phyloP scores from a whole-genome alignment of 2,113 vertebrate species.

The Calyptomena viridis region DNA sequence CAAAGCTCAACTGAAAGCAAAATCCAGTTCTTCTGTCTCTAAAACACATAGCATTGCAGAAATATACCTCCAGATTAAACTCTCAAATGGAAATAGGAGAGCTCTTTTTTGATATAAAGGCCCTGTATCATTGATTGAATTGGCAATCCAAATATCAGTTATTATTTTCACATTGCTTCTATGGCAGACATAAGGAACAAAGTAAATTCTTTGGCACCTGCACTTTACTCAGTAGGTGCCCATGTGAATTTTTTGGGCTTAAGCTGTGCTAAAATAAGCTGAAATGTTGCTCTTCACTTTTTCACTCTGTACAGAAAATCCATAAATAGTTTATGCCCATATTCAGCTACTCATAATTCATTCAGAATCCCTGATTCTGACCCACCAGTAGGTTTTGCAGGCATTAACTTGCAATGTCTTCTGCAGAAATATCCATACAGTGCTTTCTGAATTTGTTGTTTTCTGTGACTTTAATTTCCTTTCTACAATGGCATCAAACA shows the following conservation, averaged over 20 bases:
- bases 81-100: neutral
- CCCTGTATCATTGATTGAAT: neutral
- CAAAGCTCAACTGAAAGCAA: neutral
- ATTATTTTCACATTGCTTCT: neutral
- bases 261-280: neutral
- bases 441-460: neutral
- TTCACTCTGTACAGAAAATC: neutral
- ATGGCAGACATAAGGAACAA: neutral
- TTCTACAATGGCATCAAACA: neutral
- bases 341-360: neutral
- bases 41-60: neutral
- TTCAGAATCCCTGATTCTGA: neutral
- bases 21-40: neutral
- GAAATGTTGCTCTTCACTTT: neutral
- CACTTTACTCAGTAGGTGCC: neutral
- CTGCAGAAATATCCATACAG: neutral
- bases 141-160: neutral
- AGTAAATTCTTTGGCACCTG: neutral
- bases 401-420: neutral
- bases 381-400: neutral
- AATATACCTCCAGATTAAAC: neutral
- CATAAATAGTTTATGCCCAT: neutral
- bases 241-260: neutral
- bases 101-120: neutral
- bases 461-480: neutral